phyloP scores from a whole-genome alignment of 53 echinoderm and acorn worm genomes.

The Mesocentrotus franciscanus region DNA sequence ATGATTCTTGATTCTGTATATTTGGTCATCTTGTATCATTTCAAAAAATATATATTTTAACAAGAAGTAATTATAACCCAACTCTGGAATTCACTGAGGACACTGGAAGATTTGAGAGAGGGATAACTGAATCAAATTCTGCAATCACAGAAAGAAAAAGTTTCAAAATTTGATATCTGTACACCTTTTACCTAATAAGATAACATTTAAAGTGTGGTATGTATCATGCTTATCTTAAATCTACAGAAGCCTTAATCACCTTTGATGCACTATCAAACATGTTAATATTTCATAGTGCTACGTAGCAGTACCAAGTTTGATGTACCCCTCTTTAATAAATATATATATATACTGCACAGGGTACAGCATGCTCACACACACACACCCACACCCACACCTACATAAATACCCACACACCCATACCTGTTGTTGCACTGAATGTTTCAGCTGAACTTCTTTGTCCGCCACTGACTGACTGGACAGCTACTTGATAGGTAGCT shows the following conservation, averaged over 20 bases:
- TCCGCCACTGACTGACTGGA: constrained; percentile 55
- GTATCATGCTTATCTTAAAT: no score
- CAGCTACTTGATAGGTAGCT: constrained; percentile 35
- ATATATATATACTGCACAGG: neutral
- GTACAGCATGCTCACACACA: neutral
- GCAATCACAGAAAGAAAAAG: neutral
- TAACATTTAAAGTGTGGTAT: neutral
- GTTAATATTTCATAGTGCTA: no score
- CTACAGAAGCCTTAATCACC: no score
- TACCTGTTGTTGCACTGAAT: constrained; percentile 38
- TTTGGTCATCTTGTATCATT: neutral
- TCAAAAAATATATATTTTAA: neutral
- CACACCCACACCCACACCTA: no score
- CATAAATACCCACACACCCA: neutral
- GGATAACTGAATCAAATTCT: neutral
- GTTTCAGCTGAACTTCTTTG: constrained; percentile 37
- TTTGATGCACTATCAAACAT: no score
- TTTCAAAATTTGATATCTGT: neutral
- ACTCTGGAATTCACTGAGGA: neutral
- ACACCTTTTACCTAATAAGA: neutral
- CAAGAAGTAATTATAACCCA: neutral
- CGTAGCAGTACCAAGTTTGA: neutral
- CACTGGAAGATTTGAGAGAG: neutral
- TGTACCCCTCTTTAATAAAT: neutral
- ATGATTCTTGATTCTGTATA: neutral